Conservation (phyloP, 2,113 vertebrate species). For the Siniperca chuatsi region DNA sequence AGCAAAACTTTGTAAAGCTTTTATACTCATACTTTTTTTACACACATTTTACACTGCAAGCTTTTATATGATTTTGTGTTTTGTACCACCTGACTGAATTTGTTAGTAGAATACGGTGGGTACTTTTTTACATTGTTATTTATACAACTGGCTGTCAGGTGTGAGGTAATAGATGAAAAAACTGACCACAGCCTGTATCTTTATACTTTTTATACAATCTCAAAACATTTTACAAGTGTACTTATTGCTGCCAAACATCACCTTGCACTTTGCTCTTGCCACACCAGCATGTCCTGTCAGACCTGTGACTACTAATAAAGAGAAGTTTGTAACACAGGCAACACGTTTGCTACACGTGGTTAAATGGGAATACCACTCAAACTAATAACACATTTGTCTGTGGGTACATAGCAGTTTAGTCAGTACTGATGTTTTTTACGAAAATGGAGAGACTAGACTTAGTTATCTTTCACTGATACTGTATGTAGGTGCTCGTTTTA, state of each 20-base stretch:
- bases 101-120: not conserved
- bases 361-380: slow-evolving; percentile 5
- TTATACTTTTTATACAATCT: slow-evolving; percentile 27
- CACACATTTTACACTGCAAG: not conserved
- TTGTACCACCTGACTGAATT: slow-evolving; percentile 8
- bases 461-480: not conserved
- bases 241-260: not conserved
- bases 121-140: slow-evolving; percentile 31
- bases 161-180: not conserved
- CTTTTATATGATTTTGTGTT: slow-evolving; percentile 3
- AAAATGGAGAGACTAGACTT: not conserved
- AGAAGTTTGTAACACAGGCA: slow-evolving; percentile 49
- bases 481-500: not conserved
- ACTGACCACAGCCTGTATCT: slow-evolving; percentile 9
- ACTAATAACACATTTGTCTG: not conserved
- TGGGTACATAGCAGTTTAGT: not conserved
- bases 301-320: slow-evolving; percentile 25
- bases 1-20: not conserved
- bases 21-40: not conserved
- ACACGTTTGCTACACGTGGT: slow-evolving; percentile 21
- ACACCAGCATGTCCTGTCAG: not conserved
- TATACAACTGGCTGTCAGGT: not conserved
- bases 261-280: slow-evolving; percentile 62
- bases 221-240: not conserved
- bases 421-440: not conserved